phyloP scores from a whole-genome alignment of 2,888 invertebrate species.

The Mayetiola destructor region DNA sequence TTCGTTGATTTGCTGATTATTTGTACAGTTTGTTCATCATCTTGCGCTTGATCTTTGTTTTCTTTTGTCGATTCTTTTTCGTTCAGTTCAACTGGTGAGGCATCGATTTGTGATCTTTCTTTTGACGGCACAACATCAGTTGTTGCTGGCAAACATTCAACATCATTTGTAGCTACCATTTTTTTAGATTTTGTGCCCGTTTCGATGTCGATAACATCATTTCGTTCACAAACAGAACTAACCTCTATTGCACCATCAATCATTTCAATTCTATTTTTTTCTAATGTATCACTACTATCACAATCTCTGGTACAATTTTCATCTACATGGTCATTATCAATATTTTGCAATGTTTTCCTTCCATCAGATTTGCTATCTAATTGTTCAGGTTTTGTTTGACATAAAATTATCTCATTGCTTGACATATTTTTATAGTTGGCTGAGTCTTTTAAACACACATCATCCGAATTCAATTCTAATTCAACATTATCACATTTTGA shows the following conservation, averaged over 20 bases:
- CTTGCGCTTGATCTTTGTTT: too few relatives aligned
- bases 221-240: background rate
- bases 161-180: background rate
- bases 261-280: background rate
- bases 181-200: background rate
- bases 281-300: conserved; percentile 15
- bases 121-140: background rate
- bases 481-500: conserved; percentile 7
- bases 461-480: background rate
- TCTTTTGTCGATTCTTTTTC: too few relatives aligned
- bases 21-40: background rate
- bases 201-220: too few relatives aligned
- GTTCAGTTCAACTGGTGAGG: background rate
- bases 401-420: background rate
- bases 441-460: too few relatives aligned
- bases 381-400: background rate
- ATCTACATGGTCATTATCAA: background rate
- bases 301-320: conserved; percentile 1
- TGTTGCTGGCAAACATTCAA: too few relatives aligned
- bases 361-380: background rate
- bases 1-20: too few relatives aligned
- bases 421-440: background rate
- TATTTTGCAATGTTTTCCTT: background rate
- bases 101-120: background rate
- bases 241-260: background rate